phyloP scores from a whole-genome alignment of 2,888 invertebrate genomes.

The Pheosia gnoma region DNA sequence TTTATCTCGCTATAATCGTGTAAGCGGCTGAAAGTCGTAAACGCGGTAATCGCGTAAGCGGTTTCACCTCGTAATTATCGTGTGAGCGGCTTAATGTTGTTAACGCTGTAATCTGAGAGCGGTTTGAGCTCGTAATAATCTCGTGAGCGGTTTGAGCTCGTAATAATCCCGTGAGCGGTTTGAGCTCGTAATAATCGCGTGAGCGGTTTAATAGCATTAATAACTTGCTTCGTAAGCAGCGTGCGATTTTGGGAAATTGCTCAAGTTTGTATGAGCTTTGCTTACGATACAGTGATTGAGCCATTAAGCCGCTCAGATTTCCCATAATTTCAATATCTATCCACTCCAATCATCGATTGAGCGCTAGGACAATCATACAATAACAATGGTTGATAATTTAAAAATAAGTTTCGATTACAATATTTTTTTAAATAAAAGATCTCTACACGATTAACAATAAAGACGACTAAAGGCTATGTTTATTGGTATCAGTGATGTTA shows the following conservation, averaged over 20 bases:
- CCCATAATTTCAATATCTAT: not conserved
- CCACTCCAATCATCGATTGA: not conserved
- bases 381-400: slow-evolving; percentile 3
- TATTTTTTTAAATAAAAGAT: slow-evolving; percentile 33
- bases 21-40: not conserved
- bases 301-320: not conserved
- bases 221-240: not conserved
- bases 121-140: not conserved
- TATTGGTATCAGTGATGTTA: slow-evolving; percentile 18
- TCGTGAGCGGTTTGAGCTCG: not conserved
- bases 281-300: too few relatives aligned
- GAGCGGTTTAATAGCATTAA: not conserved
- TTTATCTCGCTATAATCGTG: not conserved
- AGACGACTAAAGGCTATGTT: slow-evolving; percentile 10
- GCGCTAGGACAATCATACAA: too few relatives aligned
- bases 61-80: not conserved
- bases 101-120: not conserved
- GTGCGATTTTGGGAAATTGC: too few relatives aligned
- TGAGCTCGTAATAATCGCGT: not conserved
- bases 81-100: not conserved
- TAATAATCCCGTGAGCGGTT: not conserved
- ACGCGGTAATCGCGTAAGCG: not conserved
- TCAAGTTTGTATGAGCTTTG: too few relatives aligned
- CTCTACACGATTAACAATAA: slow-evolving; percentile 27
- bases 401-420: slow-evolving; percentile 5